These are phyloP conservation scores for Papilio elwesi DNA, from an alignment of 2,888 invertebrate genomes.

Conservation along the genomic window DNA sequence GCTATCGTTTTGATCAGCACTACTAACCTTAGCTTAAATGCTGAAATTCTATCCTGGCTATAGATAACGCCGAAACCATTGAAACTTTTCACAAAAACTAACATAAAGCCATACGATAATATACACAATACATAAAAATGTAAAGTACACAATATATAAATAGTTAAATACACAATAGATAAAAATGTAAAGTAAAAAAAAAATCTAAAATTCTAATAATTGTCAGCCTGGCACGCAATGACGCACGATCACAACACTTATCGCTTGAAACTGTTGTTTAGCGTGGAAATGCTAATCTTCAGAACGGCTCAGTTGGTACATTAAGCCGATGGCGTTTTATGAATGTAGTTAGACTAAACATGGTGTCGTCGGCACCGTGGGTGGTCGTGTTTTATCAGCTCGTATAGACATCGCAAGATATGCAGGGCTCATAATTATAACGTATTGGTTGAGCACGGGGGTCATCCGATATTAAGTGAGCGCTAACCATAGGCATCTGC, in stretches of 20 bases:
- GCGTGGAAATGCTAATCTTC: slow-evolving; percentile 53
- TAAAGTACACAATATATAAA: no score
- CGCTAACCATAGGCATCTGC: no score
- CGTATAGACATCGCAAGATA: neutral
- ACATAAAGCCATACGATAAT: no score
- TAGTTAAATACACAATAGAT: no score
- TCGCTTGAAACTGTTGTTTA: slow-evolving; percentile 58
- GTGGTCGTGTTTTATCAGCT: neutral
- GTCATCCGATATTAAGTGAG: no score
- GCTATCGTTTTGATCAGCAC: no score
- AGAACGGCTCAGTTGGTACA: slow-evolving; percentile 47
- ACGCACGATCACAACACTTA: slow-evolving; percentile 33
- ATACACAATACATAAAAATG: neutral
- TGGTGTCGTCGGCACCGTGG: slow-evolving; percentile 44
- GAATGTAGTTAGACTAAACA: slow-evolving; percentile 64
- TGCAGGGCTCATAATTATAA: no score
- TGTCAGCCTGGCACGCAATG: slow-evolving; percentile 31
- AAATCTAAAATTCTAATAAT: neutral
- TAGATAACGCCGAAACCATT: no score
- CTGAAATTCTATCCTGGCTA: no score
- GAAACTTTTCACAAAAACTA: no score
- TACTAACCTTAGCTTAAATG: no score
- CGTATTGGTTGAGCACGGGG: no score
- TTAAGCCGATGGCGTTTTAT: slow-evolving; percentile 43
- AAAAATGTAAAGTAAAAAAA: neutral